Percentiles rank a stretch among this genome's conserved stretches.
Evolutionary conservation across 2,888 invertebrate species (phyloP).

Genomic region (Calameuta pallipes): DNA sequence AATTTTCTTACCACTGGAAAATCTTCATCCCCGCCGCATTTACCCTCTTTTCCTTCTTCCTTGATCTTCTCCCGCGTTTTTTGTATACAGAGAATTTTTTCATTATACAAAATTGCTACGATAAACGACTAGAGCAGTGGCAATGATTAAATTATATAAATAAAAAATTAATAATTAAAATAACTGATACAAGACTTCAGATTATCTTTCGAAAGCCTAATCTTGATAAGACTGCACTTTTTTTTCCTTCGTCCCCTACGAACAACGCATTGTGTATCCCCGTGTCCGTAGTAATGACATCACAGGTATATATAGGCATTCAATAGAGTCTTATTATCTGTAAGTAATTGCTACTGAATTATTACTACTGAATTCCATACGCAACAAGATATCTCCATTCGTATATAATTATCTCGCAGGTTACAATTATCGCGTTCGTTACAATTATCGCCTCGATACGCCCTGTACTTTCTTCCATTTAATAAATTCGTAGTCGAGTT

Average conservation of each 20-base stretch:
- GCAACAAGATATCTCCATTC: neutral
- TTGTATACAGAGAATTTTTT: neutral
- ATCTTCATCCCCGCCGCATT: neutral
- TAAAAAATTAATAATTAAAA: neutral
- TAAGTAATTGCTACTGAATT: neutral
- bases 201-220: neutral
- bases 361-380: neutral
- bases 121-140: neutral
- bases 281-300: no score
- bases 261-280: no score
- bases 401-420: neutral
- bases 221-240: neutral
- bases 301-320: neutral
- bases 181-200: neutral
- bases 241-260: neutral
- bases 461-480: neutral
- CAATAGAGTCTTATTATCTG: neutral
- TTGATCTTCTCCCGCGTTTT: neutral
- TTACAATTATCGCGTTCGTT: neutral
- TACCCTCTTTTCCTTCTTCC: neutral
- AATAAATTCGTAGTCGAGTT: neutral
- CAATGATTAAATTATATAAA: neutral
- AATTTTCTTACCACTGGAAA: neutral
- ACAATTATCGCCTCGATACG: neutral
- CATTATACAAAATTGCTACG: neutral